Conservation (phyloP, 2,888 invertebrate genomes). For the Heliconius cydno region DNA sequence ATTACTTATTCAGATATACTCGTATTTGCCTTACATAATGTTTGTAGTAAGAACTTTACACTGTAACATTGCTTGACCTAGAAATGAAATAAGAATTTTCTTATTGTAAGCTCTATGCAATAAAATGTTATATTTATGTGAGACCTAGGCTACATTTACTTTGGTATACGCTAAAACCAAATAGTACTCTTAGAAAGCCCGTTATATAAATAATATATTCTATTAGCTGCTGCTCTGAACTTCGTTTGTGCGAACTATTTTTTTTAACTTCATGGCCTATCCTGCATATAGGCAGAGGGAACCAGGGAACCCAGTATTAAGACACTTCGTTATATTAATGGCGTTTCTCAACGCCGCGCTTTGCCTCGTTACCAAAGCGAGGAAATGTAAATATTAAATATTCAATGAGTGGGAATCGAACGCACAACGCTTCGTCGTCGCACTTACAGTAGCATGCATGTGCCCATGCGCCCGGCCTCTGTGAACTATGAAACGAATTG, state of each 20-base stretch:
- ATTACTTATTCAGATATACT: background rate
- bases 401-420: no score
- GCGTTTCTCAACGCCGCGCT: no score
- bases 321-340: background rate
- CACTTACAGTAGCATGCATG: no score
- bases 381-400: no score
- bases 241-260: background rate
- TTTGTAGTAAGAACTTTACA: background rate
- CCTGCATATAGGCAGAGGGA: background rate
- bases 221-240: background rate
- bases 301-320: background rate
- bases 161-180: constrained; percentile 9
- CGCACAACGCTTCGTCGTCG: no score
- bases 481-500: no score
- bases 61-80: constrained; percentile 7
- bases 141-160: constrained; percentile 9
- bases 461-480: no score
- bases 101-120: constrained; percentile 11
- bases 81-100: constrained; percentile 16
- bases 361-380: no score
- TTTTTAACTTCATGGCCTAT: background rate
- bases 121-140: constrained; percentile 17
- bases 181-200: background rate
- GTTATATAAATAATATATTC: constrained; percentile 1
- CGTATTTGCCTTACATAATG: background rate